Percentiles rank a stretch among this genome's conserved stretches.
These are phyloP conservation scores for Pristionchus fissidentatus DNA, from an alignment of 2,888 invertebrate genomes.

Conservation along the genomic window DNA sequence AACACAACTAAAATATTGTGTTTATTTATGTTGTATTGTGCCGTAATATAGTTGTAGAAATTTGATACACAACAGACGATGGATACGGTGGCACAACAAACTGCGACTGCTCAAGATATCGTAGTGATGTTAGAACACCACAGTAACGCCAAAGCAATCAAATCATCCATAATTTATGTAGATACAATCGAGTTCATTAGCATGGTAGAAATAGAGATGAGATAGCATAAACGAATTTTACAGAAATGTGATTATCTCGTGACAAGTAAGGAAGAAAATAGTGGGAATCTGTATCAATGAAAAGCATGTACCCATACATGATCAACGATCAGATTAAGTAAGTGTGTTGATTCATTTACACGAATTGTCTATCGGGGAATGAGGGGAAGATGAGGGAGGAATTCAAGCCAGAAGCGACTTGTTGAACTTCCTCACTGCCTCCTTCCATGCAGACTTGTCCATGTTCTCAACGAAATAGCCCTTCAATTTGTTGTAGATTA, in stretches of 20 bases:
- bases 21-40: background rate
- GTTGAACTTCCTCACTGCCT: slow-evolving; percentile 45
- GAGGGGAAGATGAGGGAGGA: background rate
- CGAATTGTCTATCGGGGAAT: background rate
- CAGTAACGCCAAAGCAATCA: background rate
- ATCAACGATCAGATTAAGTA: no score
- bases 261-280: background rate
- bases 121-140: background rate
- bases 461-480: slow-evolving; percentile 28
- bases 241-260: background rate
- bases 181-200: background rate
- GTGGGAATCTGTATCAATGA: background rate
- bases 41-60: background rate
- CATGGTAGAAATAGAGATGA: background rate
- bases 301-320: background rate
- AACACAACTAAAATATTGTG: background rate
- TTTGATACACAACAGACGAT: background rate
- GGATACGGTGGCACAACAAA: slow-evolving; percentile 32
- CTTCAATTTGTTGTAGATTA: background rate
- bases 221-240: background rate
- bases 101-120: background rate
- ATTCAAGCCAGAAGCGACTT: background rate
- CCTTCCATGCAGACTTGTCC: slow-evolving; percentile 43
- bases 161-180: background rate
- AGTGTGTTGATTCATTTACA: background rate